Conservation (phyloP, 2,797 vertebrate genomes). For the Pangasius larnaudii region DNA sequence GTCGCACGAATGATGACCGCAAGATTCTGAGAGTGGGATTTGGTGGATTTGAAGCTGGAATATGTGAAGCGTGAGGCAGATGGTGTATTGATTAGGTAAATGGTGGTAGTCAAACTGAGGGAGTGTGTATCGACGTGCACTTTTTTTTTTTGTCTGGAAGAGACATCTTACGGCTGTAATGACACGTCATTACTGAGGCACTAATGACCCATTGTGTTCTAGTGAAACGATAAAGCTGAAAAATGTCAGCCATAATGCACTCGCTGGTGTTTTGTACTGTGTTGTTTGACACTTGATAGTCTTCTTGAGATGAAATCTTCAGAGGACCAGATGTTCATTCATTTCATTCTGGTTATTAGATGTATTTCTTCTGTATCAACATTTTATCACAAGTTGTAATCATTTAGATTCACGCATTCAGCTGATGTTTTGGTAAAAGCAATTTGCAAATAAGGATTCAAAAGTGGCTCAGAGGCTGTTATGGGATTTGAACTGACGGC, state of each 20-base stretch:
- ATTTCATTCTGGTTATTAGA: conserved; percentile 1
- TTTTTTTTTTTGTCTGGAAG: not conserved
- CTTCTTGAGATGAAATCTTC: not conserved
- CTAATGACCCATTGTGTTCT: conserved; percentile 34
- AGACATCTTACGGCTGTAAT: not conserved
- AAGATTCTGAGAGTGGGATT: conserved; percentile 17
- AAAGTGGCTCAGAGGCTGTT: not conserved
- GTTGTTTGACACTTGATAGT: conserved; percentile 2
- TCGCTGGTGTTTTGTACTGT: not conserved
- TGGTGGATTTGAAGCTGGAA: not conserved
- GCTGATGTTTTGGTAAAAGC: not conserved
- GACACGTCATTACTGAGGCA: conserved; percentile 5
- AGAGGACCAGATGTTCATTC: conserved; percentile 12
- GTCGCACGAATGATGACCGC: not conserved
- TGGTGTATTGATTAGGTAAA: conserved; percentile 33
- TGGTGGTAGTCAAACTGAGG: not conserved
- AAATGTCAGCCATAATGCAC: not conserved
- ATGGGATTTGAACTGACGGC: not conserved
- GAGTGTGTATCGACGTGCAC: not conserved
- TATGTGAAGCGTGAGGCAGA: not conserved
- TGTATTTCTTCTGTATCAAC: not conserved
- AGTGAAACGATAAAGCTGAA: not conserved
- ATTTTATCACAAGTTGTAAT: not conserved
- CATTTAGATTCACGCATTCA: not conserved
- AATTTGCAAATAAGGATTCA: not conserved